Evolutionary conservation across 1,140 invertebrate genomes (phyloP), one percentile per base, ranked within the genome.

Genomic region (Neodiprion fabricii): DNA sequence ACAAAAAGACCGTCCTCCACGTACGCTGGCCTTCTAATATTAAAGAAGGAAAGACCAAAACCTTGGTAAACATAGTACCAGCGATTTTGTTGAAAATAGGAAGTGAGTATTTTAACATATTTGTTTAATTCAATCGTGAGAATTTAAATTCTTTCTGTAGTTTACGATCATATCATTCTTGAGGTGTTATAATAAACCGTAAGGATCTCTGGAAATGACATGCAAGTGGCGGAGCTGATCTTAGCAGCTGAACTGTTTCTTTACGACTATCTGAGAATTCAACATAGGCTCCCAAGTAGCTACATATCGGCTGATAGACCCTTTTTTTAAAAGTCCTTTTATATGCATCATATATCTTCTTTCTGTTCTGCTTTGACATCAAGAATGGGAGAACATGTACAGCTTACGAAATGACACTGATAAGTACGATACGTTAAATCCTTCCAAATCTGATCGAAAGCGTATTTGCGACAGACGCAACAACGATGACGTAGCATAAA

Each of bases 31-130:
- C 50, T 53, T 53, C 50, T 53, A 53, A 53, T 53, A 53, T 53
- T 14, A 53, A 53, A 53, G 50, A 53, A 10, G 50, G 50, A 53
- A 53, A 53, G 50, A 53, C 50, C 50, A 53, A n/a, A 53, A 53
- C 50, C 50, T 53, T 14, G 1, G 50, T 53, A 11, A 53, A 53
- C 50, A 53, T 53, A 53, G 50, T 53, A 11, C 10, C 50, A 53
- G 50, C 50, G 50, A 53, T 53, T 53, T 53, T 53, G n/a, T 53
- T 53, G 50, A 53, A 53, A 53, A 53, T 53, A 53, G 50, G 50
- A 53, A 53, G 50, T 53, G 50, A 53, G 50, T 2, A 53, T 53
- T 53, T 53, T 53, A 53, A 11, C 50, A 53, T 2, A 10, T 53
- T 53, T 53, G 50, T 11, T 53, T 14, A 53, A 53, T 2, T 53